phyloP scores from a whole-genome alignment of 2,888 invertebrate species.

The Norana najaformis region DNA sequence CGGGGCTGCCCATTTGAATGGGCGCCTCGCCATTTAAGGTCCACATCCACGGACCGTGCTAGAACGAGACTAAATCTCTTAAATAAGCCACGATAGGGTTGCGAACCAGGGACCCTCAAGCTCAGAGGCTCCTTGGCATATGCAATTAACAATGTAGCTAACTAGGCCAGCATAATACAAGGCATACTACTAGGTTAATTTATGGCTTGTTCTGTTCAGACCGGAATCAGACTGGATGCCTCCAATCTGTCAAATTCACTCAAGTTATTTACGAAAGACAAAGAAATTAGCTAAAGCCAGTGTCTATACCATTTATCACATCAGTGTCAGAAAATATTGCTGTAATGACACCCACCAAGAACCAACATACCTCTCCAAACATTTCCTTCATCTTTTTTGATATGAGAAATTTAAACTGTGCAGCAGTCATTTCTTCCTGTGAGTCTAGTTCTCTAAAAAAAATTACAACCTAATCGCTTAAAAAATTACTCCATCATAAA shows the following conservation, averaged over 20 bases:
- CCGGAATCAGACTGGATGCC: background rate
- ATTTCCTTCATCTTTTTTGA: background rate
- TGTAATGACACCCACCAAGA: background rate
- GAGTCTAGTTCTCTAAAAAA: background rate
- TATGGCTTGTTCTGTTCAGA: too few species aligned
- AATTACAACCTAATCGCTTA: too few species aligned
- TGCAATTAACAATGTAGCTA: too few species aligned
- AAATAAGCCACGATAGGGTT: too few species aligned
- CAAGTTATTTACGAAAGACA: background rate
- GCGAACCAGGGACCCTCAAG: too few species aligned
- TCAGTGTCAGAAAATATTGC: background rate
- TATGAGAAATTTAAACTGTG: slow-evolving; percentile 22
- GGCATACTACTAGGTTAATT: background rate
- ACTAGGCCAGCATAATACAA: too few species aligned
- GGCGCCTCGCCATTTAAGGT: too few species aligned
- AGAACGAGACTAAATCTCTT: too few species aligned
- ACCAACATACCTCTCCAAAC: slow-evolving; percentile 8
- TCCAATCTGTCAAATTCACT: background rate
- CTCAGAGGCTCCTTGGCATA: too few species aligned
- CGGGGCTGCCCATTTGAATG: too few species aligned
- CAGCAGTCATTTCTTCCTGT: slow-evolving; percentile 1
- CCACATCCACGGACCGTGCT: too few species aligned
- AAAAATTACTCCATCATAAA: background rate
- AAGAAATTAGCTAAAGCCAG: background rate
- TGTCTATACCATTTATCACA: background rate